Evolutionary conservation across 2,888 invertebrate species (phyloP), one percentile per base, ranked within the genome.

Genomic region (Xylophagus ater): DNA sequence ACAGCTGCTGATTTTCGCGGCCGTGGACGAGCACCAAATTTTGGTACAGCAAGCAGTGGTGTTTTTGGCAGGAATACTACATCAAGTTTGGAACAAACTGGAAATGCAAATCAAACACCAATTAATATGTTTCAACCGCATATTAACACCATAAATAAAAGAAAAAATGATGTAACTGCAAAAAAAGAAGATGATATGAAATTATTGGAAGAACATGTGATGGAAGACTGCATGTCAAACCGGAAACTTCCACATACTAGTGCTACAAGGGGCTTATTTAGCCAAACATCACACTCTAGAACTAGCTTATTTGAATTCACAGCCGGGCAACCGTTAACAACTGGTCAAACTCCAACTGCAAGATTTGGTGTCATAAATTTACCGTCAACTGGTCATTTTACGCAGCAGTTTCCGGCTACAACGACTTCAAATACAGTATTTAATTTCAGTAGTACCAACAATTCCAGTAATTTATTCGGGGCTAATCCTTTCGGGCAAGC

Each of bases 181-280:
- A 98, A 98, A 97, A 93, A 94, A 68, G 94, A 97, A 58, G 98
- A 97, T 59, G 96, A 97, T 56, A 65, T 61, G 34, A 98, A 97
- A 62, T 90, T 90, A 0, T 65, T 97, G 17, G 98, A 98, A 65
- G 98, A 98, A 60, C 67, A 98, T 4, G 76, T 96, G 7, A 68
- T 83, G 39, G 97, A 97, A 57, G 97, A 98, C 65, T 98, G 98
- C 60, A 64, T 74, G 17, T 86, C 86, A 1, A 88, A 88, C 36
- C 70, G 94, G 3, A 96, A 96, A 67, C 90, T 92, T 25, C 71
- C 67, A 13, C 70, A 69, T 49, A 59, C 66, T 20, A 56, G 65
- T 1, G 47, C 57, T 0, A 57, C 60, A 3, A 57, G 57, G 2
- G 66, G 67, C 2, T 57, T 76, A 31, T 77, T 77, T 51, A 73